These are phyloP conservation scores for Therioaphis trifolii DNA, from an alignment of 2,888 invertebrate species.

Conservation along the genomic window DNA sequence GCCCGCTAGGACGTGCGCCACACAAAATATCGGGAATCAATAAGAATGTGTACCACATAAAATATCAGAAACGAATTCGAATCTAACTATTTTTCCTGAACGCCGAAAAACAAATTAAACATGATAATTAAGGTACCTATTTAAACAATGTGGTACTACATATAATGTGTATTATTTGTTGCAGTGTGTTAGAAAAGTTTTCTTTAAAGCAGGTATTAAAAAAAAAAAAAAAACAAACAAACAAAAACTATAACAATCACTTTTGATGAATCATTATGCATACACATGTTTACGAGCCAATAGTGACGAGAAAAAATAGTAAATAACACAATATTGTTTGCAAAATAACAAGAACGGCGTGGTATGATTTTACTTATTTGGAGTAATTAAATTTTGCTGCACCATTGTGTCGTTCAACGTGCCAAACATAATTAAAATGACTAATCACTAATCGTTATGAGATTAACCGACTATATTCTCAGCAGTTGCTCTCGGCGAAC, in stretches of 20 bases:
- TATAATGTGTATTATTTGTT: too few relatives aligned
- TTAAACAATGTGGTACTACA: too few relatives aligned
- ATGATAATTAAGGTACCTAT: too few relatives aligned
- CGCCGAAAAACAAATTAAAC: too few relatives aligned
- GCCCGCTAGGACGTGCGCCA: too few relatives aligned
- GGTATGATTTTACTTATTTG: conserved; percentile 22
- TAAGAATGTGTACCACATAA: too few relatives aligned
- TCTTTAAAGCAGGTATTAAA: neutral
- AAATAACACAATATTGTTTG: conserved; percentile 15
- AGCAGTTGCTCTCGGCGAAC: neutral
- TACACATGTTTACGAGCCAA: neutral
- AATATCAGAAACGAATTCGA: too few relatives aligned
- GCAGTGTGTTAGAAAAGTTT: too few relatives aligned
- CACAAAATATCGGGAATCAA: too few relatives aligned
- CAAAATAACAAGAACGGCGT: neutral
- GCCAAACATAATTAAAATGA: conserved; percentile 7
- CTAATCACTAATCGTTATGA: conserved; percentile 14
- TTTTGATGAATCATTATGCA: conserved; percentile 32
- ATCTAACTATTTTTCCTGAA: too few relatives aligned
- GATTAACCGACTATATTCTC: conserved; percentile 25
- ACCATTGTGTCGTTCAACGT: neutral
- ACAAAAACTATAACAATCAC: too few relatives aligned
- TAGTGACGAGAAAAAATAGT: neutral
- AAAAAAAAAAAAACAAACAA: neutral
- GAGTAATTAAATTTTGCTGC: conserved; percentile 23